Evolutionary conservation across 2,888 invertebrate species (phyloP).

Genomic region (Empis stercorea): DNA sequence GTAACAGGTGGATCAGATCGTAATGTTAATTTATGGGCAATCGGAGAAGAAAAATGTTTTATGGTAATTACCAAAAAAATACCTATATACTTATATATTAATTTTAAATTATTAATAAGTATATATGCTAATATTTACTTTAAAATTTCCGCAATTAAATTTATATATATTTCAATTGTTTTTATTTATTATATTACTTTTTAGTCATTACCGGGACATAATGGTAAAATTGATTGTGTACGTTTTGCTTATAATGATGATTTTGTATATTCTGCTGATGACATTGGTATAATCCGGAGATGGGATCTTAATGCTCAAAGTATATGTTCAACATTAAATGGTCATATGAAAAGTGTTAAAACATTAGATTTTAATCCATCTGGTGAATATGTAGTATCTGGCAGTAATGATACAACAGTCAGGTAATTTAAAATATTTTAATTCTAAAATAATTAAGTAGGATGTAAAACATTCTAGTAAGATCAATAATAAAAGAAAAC

Average conservation of each 20-base stretch:
- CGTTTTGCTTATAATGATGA: conserved; percentile 91
- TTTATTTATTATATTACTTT: conserved; percentile 16
- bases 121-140: no score
- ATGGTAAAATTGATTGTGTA: conserved; percentile 87
- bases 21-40: conserved; percentile 94
- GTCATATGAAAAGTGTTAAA: conserved; percentile 68
- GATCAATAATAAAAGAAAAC: no score
- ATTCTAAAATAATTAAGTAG: no score
- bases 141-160: no score
- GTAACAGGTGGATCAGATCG: conserved; percentile 83
- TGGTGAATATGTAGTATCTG: conserved; percentile 86
- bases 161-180: not conserved
- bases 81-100: conserved; percentile 18
- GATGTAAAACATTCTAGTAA: no score
- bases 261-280: conserved; percentile 87
- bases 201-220: conserved; percentile 85
- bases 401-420: conserved; percentile 74
- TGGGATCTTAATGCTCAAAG: conserved; percentile 82
- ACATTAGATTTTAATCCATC: conserved; percentile 95
- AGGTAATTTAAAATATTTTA: conserved; percentile 19
- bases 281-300: conserved; percentile 85
- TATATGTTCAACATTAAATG: conserved; percentile 33
- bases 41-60: conserved; percentile 88
- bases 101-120: no score
- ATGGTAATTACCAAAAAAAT: conserved; percentile 50